A percentile compares a stretch with the other conserved stretches of the same genome.
phyloP scores from a whole-genome alignment of 92 coral and sea anemone genomes.

The Epizoanthus ramosus region DNA sequence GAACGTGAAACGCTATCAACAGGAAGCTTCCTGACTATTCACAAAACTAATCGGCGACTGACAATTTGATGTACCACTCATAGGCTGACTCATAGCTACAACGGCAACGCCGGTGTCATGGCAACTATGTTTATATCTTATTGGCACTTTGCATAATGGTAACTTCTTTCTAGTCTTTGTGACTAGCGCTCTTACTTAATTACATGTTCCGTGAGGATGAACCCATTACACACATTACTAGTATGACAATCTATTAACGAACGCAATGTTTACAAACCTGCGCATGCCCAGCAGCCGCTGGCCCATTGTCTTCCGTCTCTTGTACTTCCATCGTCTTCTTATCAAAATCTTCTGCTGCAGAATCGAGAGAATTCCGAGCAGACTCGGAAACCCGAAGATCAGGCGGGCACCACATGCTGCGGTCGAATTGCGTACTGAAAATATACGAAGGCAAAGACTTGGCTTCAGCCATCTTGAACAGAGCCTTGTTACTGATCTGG shows the following conservation, averaged over 20 bases:
- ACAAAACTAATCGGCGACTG: too few species aligned
- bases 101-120: too few species aligned
- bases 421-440: constrained; percentile 68
- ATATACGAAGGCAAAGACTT: constrained; percentile 68
- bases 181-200: neutral
- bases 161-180: neutral
- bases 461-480: constrained; percentile 68
- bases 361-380: neutral
- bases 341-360: neutral
- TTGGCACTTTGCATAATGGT: too few species aligned
- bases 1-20: too few species aligned
- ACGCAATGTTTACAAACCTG: constrained; percentile 14
- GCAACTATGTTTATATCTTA: too few species aligned
- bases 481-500: constrained; percentile 84
- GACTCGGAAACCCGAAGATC: constrained; percentile 44
- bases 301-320: neutral
- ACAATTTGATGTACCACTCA: too few species aligned
- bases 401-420: constrained; percentile 80
- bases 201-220: too few species aligned
- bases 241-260: too few species aligned
- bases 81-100: too few species aligned
- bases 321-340: constrained; percentile 32
- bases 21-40: too few species aligned
- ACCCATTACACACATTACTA: too few species aligned
- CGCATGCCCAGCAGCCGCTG: neutral